Conservation (phyloP, 2,113 vertebrate genomes). For the Calypte anna region DNA sequence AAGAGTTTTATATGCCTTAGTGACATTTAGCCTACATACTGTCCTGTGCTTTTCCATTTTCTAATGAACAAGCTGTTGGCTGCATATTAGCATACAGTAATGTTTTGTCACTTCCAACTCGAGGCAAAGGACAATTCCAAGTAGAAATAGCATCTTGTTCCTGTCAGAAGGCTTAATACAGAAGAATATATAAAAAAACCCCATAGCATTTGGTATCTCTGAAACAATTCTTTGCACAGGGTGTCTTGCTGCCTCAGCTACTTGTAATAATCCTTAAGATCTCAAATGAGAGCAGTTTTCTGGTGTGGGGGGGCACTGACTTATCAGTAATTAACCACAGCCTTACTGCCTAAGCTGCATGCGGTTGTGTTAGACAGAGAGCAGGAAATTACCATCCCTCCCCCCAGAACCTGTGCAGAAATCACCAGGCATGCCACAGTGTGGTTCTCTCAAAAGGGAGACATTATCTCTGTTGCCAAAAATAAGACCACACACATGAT, state of each 20-base stretch:
- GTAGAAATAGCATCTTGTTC: conserved; percentile 34
- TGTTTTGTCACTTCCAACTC: neutral
- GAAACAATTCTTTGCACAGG: neutral
- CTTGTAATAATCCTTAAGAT: neutral
- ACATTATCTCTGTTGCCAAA: neutral
- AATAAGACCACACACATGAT: neutral
- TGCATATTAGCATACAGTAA: conserved; percentile 43
- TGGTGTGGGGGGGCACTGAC: neutral
- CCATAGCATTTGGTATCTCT: neutral
- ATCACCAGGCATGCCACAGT: neutral
- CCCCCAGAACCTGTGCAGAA: neutral
- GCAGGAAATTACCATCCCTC: neutral
- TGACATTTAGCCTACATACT: conserved; percentile 41
- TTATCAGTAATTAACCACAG: neutral
- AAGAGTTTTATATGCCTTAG: conserved; percentile 16
- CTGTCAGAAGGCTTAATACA: neutral
- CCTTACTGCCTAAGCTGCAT: neutral
- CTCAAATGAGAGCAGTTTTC: neutral
- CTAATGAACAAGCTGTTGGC: conserved; percentile 39
- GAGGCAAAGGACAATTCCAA: neutral
- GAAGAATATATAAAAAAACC: neutral
- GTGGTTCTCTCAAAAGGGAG: neutral
- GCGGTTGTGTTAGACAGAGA: neutral
- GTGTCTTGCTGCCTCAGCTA: neutral
- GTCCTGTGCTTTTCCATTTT: neutral